Conservation (phyloP, 2,888 invertebrate species). For the Cryptocheilus praepositus region DNA sequence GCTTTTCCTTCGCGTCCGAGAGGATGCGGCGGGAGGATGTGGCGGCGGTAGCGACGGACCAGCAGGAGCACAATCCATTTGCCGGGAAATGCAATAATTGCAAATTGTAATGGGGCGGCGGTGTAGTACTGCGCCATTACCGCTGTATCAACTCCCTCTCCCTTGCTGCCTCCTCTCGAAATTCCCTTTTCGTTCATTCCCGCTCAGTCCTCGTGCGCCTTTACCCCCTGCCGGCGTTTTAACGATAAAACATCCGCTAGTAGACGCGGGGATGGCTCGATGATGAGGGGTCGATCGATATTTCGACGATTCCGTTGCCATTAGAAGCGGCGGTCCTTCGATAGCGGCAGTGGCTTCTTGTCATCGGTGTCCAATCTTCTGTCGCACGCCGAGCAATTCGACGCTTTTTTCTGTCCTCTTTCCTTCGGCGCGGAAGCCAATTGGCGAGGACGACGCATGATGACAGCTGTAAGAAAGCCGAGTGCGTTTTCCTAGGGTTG, state of each 20-base stretch:
- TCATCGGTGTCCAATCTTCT: not conserved
- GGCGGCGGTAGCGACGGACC: conserved; percentile 16
- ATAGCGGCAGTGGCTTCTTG: too few relatives aligned
- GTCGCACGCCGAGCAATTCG: not conserved
- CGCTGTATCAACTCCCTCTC: conserved; percentile 57
- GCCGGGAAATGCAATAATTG: conserved; percentile 71
- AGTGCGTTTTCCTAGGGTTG: not conserved
- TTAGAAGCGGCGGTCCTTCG: too few relatives aligned
- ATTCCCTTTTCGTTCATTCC: conserved; percentile 16
- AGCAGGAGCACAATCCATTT: conserved; percentile 57
- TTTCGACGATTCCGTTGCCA: too few relatives aligned
- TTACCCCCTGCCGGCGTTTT: conserved; percentile 3
- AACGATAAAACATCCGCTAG: conserved; percentile 2
- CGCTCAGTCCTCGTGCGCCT: not conserved
- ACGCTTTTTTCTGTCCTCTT: not conserved
- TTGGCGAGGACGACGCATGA: too few relatives aligned
- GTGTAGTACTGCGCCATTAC: conserved; percentile 64
- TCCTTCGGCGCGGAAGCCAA: not conserved
- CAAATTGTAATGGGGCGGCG: conserved; percentile 69
- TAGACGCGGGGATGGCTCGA: not conserved
- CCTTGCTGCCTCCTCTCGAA: conserved; percentile 25
- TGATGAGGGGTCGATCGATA: too few relatives aligned
- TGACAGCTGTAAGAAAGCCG: too few relatives aligned
- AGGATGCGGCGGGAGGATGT: not conserved
- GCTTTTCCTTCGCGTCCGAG: not conserved